Evolutionary conservation across 2,113 vertebrate genomes (phyloP).

Genomic region (Manacus vitellinus): DNA sequence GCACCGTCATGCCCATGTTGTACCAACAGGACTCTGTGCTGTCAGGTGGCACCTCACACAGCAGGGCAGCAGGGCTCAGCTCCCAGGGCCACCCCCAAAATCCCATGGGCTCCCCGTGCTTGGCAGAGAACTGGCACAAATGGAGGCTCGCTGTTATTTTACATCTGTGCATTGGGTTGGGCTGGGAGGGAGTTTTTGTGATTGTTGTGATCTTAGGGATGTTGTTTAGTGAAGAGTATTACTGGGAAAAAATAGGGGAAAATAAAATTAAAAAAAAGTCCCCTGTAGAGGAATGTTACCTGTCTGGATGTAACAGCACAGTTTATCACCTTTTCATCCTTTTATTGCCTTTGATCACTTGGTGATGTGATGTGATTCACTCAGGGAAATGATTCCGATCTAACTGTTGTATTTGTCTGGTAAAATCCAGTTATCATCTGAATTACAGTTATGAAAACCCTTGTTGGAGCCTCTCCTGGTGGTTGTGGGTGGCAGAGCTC

Average conservation of each 20-base stretch:
- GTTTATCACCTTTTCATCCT: neutral
- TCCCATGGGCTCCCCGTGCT: rapidly evolving
- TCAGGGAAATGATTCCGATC: neutral
- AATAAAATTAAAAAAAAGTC: neutral
- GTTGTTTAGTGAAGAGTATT: neutral
- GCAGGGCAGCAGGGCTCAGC: rapidly evolving
- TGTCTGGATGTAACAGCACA: neutral
- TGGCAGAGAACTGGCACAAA: rapidly evolving
- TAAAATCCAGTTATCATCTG: neutral
- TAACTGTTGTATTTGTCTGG: neutral
- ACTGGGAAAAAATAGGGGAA: neutral
- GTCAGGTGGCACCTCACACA: neutral
- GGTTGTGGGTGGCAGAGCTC: neutral
- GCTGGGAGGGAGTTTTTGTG: neutral
- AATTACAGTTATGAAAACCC: neutral
- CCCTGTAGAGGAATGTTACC: neutral
- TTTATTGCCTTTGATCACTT: neutral
- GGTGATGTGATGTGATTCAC: neutral
- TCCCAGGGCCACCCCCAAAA: neutral
- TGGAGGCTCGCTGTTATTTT: rapidly evolving
- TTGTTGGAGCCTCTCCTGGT: neutral
- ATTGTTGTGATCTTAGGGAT: neutral
- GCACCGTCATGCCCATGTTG: rapidly evolving
- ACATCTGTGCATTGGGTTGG: neutral
- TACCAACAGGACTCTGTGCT: rapidly evolving